These are phyloP conservation scores for Batillaria attramentaria DNA, from an alignment of 1,140 invertebrate species.

Conservation along the genomic window DNA sequence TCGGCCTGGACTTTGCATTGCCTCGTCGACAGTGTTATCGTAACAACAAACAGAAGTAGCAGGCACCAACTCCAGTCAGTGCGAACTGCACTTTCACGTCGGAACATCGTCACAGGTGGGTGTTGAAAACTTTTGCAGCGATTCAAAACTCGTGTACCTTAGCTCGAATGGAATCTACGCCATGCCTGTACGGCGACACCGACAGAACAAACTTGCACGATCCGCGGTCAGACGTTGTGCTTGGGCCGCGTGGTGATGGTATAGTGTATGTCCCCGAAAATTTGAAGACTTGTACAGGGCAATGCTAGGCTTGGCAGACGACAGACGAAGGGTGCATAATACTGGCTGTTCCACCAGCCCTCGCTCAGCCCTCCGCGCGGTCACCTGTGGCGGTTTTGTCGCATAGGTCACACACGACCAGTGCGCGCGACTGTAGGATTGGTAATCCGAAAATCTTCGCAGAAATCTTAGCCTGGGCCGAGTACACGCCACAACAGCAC, in stretches of 20 bases:
- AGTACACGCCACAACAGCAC: not conserved
- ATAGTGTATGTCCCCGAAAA: slow-evolving; percentile 5
- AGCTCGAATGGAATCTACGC: not conserved
- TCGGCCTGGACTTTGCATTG: too few relatives aligned
- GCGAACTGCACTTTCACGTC: too few relatives aligned
- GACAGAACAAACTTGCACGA: not conserved
- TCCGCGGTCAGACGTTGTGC: not conserved
- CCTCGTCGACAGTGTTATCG: too few relatives aligned
- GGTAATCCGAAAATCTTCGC: slow-evolving; percentile 1
- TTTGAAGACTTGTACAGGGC: not conserved
- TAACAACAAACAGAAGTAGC: too few relatives aligned
- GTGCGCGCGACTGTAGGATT: not conserved
- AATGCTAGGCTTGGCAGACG: slow-evolving; percentile 10
- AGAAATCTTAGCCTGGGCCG: not conserved
- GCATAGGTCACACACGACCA: not conserved
- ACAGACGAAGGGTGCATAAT: slow-evolving; percentile 17
- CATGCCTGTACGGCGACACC: not conserved
- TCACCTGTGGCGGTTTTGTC: not conserved
- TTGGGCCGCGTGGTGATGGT: not conserved
- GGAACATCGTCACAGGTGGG: too few relatives aligned
- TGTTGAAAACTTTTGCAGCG: not conserved
- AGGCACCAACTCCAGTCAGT: too few relatives aligned
- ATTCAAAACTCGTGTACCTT: too few relatives aligned
- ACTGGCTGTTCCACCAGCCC: not conserved
- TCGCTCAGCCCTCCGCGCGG: not conserved